Evolutionary conservation across 1,140 invertebrate species (phyloP).

Genomic region (Brachionus calyciflorus): DNA sequence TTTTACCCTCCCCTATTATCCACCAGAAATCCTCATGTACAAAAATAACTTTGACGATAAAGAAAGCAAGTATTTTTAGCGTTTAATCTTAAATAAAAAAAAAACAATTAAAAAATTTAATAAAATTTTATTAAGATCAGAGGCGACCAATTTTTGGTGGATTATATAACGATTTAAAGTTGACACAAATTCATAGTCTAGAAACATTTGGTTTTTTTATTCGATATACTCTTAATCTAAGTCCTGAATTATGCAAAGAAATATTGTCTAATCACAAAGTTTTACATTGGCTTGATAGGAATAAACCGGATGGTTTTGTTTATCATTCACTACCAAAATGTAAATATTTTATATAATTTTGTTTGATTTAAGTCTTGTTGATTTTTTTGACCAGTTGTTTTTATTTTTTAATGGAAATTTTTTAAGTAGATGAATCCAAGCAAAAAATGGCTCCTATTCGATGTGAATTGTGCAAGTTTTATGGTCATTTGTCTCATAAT

Average conservation of each 20-base stretch:
- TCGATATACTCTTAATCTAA: slow-evolving; percentile 13
- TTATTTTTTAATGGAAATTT: no score
- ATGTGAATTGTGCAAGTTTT: slow-evolving; percentile 42
- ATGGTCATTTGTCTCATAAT: slow-evolving; percentile 45
- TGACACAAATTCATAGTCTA: slow-evolving; percentile 8
- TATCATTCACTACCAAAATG: slow-evolving; percentile 25
- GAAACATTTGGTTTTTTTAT: slow-evolving; percentile 45
- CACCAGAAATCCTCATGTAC: background rate
- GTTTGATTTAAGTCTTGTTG: background rate
- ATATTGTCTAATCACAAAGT: slow-evolving; percentile 43
- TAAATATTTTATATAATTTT: background rate
- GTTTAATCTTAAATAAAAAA: background rate
- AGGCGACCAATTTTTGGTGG: slow-evolving; percentile 4
- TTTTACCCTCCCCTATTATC: background rate
- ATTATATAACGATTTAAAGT: slow-evolving; percentile 38
- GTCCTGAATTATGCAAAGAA: slow-evolving; percentile 2
- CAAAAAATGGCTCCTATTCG: slow-evolving; percentile 2
- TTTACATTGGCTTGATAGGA: slow-evolving; percentile 27
- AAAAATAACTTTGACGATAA: slow-evolving; percentile 35
- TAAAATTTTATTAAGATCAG: slow-evolving; percentile 20
- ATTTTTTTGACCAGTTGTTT: slow-evolving; percentile 10
- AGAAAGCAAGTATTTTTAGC: slow-evolving; percentile 42
- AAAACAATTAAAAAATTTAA: background rate
- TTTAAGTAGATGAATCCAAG: background rate
- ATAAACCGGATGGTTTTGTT: slow-evolving; percentile 38